Conservation (phyloP, 2,797 vertebrate species). For the Manis pentadactyla region DNA sequence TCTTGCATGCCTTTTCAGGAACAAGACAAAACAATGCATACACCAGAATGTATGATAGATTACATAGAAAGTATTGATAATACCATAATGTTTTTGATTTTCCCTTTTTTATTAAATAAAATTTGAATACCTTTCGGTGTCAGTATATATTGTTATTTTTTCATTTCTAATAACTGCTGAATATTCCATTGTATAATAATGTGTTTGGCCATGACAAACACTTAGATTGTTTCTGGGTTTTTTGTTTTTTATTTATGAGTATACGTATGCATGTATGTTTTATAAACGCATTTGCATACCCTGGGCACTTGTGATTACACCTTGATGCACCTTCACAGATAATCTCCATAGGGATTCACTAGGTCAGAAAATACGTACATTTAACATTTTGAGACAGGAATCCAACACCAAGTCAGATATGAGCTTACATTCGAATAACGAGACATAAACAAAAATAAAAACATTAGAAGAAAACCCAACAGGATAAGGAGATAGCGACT, state of each 20-base stretch:
- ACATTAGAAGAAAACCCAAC: not conserved
- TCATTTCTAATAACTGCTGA: slow-evolving; percentile 5
- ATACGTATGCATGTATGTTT: not conserved
- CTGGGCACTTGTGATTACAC: not conserved
- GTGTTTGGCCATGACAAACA: not conserved
- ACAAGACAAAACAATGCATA: slow-evolving; percentile 2
- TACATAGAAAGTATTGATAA: not conserved
- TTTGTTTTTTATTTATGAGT: not conserved
- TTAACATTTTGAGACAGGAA: slow-evolving; percentile 17
- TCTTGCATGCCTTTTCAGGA: not conserved
- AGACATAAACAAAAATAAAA: slow-evolving; percentile 18
- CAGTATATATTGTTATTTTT: not conserved
- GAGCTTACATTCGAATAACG: not conserved
- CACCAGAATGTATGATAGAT: not conserved
- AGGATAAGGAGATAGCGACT: not conserved
- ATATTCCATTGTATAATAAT: not conserved
- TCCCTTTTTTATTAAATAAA: not conserved
- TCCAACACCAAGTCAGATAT: slow-evolving; percentile 2
- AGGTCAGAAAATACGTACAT: not conserved
- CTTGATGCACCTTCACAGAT: not conserved
- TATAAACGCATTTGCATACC: not conserved
- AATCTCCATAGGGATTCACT: not conserved
- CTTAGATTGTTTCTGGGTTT: not conserved
- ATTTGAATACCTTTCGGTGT: not conserved
- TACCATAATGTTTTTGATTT: not conserved